phyloP scores from a whole-genome alignment of 1,140 invertebrate species.

The Doryteuthis pealeii region DNA sequence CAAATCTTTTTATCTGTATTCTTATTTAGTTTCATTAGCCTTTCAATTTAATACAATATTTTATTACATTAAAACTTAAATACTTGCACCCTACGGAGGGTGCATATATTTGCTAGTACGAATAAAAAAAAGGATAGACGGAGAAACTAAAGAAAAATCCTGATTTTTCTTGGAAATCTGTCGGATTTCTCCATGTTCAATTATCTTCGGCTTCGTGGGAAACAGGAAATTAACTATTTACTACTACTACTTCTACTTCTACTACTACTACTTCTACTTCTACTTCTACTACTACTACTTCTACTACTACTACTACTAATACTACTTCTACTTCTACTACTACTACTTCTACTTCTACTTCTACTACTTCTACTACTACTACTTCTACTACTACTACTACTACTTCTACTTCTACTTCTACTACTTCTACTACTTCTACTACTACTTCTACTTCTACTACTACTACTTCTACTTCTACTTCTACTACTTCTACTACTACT shows the following conservation, averaged over 20 bases:
- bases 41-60: no score
- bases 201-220: background rate
- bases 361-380: constrained; percentile 2
- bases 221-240: background rate
- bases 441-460: constrained; percentile 10
- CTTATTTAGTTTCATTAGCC: no score
- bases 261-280: constrained; percentile 18
- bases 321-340: constrained; percentile 12
- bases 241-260: background rate
- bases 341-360: constrained; percentile 8
- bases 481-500: constrained; percentile 9
- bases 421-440: constrained; percentile 12
- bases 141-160: background rate
- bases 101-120: no score
- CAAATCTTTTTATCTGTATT: no score
- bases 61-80: no score
- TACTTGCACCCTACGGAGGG: background rate
- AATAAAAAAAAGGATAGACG: background rate
- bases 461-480: constrained; percentile 11
- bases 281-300: background rate
- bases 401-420: constrained; percentile 10
- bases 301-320: constrained; percentile 18
- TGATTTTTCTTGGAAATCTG: background rate
- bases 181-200: background rate
- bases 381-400: constrained; percentile 18